Conservation (phyloP, 2,113 vertebrate genomes). For the Ancistrus triradiatus region DNA sequence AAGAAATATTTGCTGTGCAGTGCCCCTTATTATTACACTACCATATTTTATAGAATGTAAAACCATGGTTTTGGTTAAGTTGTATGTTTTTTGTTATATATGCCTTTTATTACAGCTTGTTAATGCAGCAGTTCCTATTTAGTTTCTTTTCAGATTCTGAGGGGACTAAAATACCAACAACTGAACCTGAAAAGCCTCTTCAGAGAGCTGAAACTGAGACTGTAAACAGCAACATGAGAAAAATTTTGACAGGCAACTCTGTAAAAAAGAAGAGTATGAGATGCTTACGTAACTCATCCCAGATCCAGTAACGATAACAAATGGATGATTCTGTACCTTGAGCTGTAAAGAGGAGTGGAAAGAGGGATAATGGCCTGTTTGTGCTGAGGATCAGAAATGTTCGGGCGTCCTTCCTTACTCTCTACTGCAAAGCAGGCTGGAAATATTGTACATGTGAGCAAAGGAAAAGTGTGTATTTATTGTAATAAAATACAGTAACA, state of each 20-base stretch:
- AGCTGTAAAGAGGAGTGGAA: slow-evolving; percentile 86
- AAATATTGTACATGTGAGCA: slow-evolving; percentile 1
- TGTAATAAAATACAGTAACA: neutral
- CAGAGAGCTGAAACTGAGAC: slow-evolving; percentile 79
- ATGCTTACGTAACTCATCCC: neutral
- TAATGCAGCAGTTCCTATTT: too few relatives aligned
- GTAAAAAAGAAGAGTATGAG: slow-evolving; percentile 52
- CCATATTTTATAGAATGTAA: too few relatives aligned
- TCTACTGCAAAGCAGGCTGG: slow-evolving; percentile 86
- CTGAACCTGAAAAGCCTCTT: slow-evolving; percentile 83
- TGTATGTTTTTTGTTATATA: too few relatives aligned
- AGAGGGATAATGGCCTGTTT: slow-evolving; percentile 87
- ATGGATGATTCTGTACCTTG: slow-evolving; percentile 71
- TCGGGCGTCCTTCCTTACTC: slow-evolving; percentile 83
- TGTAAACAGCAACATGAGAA: slow-evolving; percentile 86
- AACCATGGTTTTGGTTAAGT: too few relatives aligned
- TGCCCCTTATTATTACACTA: too few relatives aligned
- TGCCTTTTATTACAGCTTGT: too few relatives aligned
- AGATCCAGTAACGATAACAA: neutral
- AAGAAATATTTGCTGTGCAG: too few relatives aligned
- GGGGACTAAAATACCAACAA: neutral
- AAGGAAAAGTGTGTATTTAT: neutral
- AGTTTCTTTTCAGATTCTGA: too few relatives aligned
- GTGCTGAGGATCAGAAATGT: slow-evolving; percentile 83
- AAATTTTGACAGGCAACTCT: slow-evolving; percentile 89